Evolutionary conservation across 2,888 invertebrate genomes (phyloP), one percentile per base, ranked within the genome.

Genomic region (Lasioglossum figueresi): DNA sequence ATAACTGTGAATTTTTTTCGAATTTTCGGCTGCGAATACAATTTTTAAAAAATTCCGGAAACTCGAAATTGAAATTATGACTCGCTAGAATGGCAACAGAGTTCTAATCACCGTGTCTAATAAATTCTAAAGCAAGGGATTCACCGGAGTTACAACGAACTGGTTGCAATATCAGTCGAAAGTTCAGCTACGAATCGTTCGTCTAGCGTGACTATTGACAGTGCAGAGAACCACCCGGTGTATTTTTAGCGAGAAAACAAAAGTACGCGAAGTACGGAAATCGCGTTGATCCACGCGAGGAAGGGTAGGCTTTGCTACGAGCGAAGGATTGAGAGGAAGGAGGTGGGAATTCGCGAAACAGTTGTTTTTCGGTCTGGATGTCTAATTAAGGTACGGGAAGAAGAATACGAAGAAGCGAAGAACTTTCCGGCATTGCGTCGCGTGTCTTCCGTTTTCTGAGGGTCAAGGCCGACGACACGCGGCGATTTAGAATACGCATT

Each of bases 391-490:
- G 19, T 16, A 6, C 23, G 4, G 34, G 31, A 27, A 66, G 31
- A 34, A 10, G 52, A 52, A 23, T 3, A 52, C 23, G 10, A 37
- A 80, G 63, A 76, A 76, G 68, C 70, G 70, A 31, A 59, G 52
- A 80, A 80, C 80, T 87, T 72, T 80, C 79, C 87, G 76, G 80
- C 66, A 76, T 71, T 72, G 79, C 87, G 80, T 83, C 70, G 75
- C 82, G 85, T 80, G 77, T 87, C 79, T 84, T 79, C 68, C 88
- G 80, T 76, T 63, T 68, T 71, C 56, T 66, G 86, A 88, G 86
- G 88, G 86, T 88, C 88, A 88, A 88, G 88, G 88, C 79, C 88
- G 83, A 78, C 86, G 66, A 80, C 80, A 82, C 81, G 79, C 59
- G 19, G 83, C 27, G 76, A 86, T 84, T 86, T 80, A 79, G 88